phyloP scores from a whole-genome alignment of 2,113 vertebrate species.

The Heterocephalus glaber region DNA sequence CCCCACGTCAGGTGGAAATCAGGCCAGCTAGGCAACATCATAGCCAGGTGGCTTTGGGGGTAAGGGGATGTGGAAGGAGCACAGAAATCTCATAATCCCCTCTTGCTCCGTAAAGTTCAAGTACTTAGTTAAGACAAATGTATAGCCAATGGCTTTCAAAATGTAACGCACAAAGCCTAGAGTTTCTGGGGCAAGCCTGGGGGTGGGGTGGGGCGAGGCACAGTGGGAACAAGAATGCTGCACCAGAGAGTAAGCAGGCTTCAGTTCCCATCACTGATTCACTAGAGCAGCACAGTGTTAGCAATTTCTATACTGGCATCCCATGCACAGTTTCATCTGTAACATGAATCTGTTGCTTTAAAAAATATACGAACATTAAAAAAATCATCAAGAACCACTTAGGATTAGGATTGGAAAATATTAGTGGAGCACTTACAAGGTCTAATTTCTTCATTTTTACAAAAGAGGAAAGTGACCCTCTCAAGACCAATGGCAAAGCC shows the following conservation, averaged over 20 bases:
- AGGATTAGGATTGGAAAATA: neutral
- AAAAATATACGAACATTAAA: neutral
- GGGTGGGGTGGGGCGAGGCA: accelerated
- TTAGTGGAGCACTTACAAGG: neutral
- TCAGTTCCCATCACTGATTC: neutral
- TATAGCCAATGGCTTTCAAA: neutral
- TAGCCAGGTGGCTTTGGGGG: no score
- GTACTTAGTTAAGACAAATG: neutral
- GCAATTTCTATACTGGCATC: neutral
- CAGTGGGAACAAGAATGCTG: neutral
- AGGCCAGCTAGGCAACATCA: neutral
- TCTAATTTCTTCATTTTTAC: neutral
- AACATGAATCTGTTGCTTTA: neutral
- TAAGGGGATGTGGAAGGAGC: accelerated
- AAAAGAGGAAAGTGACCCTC: neutral
- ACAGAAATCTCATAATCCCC: neutral
- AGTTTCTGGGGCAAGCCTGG: neutral
- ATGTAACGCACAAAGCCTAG: neutral
- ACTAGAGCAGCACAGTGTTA: neutral
- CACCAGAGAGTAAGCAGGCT: neutral
- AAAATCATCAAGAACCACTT: neutral
- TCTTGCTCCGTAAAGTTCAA: neutral
- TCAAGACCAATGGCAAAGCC: neutral
- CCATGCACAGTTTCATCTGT: neutral
- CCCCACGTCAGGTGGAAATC: neutral